phyloP scores from a whole-genome alignment of 2,797 vertebrate species.

The Tachyglossus aculeatus region DNA sequence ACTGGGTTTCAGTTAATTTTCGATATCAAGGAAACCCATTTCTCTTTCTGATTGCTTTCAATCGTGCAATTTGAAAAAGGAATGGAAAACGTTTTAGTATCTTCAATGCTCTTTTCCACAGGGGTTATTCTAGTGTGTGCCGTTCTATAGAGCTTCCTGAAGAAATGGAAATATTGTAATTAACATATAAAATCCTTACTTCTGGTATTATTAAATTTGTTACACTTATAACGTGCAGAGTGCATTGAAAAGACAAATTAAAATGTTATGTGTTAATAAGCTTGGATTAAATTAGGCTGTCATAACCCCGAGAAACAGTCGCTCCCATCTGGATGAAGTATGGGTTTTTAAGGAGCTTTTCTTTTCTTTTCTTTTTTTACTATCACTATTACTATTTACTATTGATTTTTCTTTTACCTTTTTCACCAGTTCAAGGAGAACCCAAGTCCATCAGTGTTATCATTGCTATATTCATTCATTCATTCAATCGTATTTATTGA shows the following conservation, averaged over 20 bases:
- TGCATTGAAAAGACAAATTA: conserved; percentile 52
- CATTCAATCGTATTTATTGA: too few relatives aligned
- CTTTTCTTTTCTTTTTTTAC: conserved; percentile 1
- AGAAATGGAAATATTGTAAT: conserved; percentile 72
- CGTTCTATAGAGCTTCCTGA: conserved; percentile 40
- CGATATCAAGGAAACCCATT: conserved; percentile 23
- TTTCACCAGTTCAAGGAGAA: too few relatives aligned
- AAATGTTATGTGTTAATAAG: conserved; percentile 55
- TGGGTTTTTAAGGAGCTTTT: conserved; percentile 17
- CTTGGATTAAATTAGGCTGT: conserved; percentile 45
- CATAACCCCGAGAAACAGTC: conserved; percentile 18
- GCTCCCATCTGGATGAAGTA: conserved; percentile 8
- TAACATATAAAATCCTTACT: conserved; percentile 68
- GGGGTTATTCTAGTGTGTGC: conserved; percentile 43
- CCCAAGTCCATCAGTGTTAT: too few relatives aligned
- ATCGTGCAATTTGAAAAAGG: conserved; percentile 7
- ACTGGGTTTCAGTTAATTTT: conserved; percentile 41
- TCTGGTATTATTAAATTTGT: conserved; percentile 67
- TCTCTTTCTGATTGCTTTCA: conserved; percentile 35
- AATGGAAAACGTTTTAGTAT: conserved; percentile 4
- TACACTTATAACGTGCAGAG: conserved; percentile 38
- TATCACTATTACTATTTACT: background rate
- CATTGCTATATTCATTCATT: too few relatives aligned
- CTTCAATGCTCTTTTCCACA: conserved; percentile 56
- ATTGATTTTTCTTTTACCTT: too few relatives aligned